A percentile compares a stretch with the other conserved stretches of the same genome.
phyloP scores from a whole-genome alignment of 1,140 invertebrate genomes.

The Druon quercuslanigerum region DNA sequence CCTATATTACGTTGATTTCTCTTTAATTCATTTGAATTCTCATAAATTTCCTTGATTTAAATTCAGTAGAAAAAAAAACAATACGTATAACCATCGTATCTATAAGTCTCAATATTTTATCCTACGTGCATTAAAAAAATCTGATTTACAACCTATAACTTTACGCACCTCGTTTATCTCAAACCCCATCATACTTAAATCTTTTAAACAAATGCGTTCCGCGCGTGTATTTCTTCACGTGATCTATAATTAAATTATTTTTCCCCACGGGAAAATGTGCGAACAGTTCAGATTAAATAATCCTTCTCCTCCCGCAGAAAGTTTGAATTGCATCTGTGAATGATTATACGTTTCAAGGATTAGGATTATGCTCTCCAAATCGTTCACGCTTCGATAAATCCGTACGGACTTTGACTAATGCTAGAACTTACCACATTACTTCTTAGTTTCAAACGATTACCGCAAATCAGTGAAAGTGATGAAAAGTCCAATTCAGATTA shows the following conservation, averaged over 20 bases:
- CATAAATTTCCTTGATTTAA: too few relatives aligned
- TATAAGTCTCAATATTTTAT: too few relatives aligned
- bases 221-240: neutral
- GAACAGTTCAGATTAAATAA: neutral
- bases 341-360: slow-evolving; percentile 21
- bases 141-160: too few relatives aligned
- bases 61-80: too few relatives aligned
- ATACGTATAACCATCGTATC: too few relatives aligned
- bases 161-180: too few relatives aligned
- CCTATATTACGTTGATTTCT: too few relatives aligned
- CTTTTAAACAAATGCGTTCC: neutral
- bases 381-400: slow-evolving; percentile 26
- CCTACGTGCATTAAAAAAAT: too few relatives aligned
- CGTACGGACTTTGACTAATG: neutral
- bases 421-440: neutral
- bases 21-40: too few relatives aligned
- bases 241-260: slow-evolving; percentile 1
- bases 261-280: neutral
- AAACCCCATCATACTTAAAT: neutral
- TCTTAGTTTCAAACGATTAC: neutral
- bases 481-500: neutral
- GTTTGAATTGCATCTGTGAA: neutral
- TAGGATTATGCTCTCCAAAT: slow-evolving; percentile 14
- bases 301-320: neutral
- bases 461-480: neutral